These are phyloP conservation scores for Drosophila monieri DNA, from an alignment of 2,888 invertebrate species.

Conservation along the genomic window DNA sequence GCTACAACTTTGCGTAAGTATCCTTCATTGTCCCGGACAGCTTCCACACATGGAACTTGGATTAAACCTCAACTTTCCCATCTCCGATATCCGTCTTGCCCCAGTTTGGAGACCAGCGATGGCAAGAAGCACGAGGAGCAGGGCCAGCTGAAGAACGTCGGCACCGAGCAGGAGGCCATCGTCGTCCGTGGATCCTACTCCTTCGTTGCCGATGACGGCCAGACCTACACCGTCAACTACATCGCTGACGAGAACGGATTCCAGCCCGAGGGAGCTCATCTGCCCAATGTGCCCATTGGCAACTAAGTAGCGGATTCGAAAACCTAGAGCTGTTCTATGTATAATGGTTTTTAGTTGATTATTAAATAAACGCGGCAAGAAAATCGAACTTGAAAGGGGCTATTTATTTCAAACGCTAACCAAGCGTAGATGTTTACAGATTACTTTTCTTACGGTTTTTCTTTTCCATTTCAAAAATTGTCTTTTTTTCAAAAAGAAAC, in stretches of 20 bases:
- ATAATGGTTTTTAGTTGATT: constrained; percentile 51
- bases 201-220: constrained; percentile 86
- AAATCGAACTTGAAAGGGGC: constrained; percentile 26
- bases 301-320: constrained; percentile 46
- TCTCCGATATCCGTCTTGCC: background rate
- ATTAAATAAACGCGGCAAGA: constrained; percentile 64
- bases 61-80: background rate
- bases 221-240: constrained; percentile 86
- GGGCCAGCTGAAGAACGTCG: constrained; percentile 85
- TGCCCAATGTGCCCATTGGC: constrained; percentile 65
- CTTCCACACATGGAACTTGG: background rate
- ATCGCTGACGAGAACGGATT: constrained; percentile 83
- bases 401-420: background rate
- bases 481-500: too few species aligned
- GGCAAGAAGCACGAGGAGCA: constrained; percentile 85
- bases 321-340: constrained; percentile 73
- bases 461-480: too few species aligned
- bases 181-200: constrained; percentile 85
- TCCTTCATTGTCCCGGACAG: background rate
- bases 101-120: constrained; percentile 84
- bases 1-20: constrained; percentile 86
- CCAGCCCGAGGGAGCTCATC: constrained; percentile 84
- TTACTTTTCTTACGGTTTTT: too few species aligned
- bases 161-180: constrained; percentile 85
- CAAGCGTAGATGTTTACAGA: too few species aligned